Conservation (phyloP, 2,113 vertebrate species). For the Psammodynastes pulverulentus region DNA sequence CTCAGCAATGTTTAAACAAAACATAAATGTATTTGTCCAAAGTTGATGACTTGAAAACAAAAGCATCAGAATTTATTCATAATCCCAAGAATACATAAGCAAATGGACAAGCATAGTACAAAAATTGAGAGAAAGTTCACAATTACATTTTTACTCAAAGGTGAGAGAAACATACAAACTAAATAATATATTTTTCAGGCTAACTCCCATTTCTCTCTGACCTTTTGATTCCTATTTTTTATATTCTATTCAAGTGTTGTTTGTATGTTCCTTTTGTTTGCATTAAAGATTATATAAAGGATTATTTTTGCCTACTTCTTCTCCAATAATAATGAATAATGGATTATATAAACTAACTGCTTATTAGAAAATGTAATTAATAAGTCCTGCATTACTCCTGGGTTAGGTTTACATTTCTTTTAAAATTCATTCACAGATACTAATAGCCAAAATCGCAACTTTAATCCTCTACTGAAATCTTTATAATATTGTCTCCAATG, state of each 20-base stretch:
- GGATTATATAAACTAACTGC: neutral
- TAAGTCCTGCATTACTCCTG: neutral
- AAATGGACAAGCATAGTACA: slow-evolving; percentile 25
- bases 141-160: neutral
- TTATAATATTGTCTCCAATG: neutral
- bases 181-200: neutral
- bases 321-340: neutral
- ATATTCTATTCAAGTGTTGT: neutral
- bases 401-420: neutral
- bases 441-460: neutral
- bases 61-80: slow-evolving; percentile 8
- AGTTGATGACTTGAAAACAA: slow-evolving; percentile 30
- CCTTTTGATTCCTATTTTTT: neutral
- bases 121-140: slow-evolving; percentile 5
- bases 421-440: neutral
- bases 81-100: slow-evolving; percentile 28
- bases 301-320: neutral
- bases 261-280: neutral
- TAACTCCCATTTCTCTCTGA: neutral
- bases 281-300: neutral
- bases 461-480: neutral
- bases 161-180: neutral
- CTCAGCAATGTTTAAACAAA: slow-evolving; percentile 61
- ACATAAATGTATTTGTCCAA: slow-evolving; percentile 40
- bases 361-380: neutral